A percentile compares a stretch with the other conserved stretches of the same genome.
Conservation (phyloP, 2,888 invertebrate genomes). For the Eupithecia inturbata region DNA sequence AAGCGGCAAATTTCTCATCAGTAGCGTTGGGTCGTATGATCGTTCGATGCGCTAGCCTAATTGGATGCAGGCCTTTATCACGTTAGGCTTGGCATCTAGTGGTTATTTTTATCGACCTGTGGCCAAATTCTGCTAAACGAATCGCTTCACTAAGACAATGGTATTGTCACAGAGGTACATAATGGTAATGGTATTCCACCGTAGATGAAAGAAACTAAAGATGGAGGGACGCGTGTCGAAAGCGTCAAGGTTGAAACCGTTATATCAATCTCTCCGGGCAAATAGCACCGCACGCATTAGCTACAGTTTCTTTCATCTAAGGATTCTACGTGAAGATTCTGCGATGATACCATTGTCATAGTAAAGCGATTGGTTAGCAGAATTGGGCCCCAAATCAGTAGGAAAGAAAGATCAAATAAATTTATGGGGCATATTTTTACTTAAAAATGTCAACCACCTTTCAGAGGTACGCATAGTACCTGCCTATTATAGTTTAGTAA, state of each 20-base stretch:
- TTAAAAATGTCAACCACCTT: background rate
- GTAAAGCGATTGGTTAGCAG: background rate
- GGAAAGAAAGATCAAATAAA: background rate
- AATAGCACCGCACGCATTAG: too few relatives aligned
- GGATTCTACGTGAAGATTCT: background rate
- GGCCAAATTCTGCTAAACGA: background rate
- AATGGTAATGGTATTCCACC: too few relatives aligned
- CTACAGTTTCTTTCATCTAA: background rate
- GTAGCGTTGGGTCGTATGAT: conserved; percentile 56
- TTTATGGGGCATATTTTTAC: background rate
- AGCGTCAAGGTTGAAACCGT: too few relatives aligned
- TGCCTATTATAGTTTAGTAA: too few relatives aligned
- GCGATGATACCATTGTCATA: background rate
- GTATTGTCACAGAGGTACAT: too few relatives aligned
- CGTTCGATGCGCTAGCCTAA: conserved; percentile 40
- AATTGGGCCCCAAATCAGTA: background rate
- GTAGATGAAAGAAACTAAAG: too few relatives aligned
- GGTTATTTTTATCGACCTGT: background rate
- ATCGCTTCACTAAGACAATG: too few relatives aligned
- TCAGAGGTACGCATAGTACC: background rate
- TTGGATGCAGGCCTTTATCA: conserved; percentile 23
- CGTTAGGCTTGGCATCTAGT: background rate
- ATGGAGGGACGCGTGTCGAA: too few relatives aligned
- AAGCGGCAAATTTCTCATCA: conserved; percentile 79
- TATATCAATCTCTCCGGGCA: too few relatives aligned